Evolutionary conservation across 1,140 invertebrate genomes (phyloP).

Genomic region (Venturia canescens): DNA sequence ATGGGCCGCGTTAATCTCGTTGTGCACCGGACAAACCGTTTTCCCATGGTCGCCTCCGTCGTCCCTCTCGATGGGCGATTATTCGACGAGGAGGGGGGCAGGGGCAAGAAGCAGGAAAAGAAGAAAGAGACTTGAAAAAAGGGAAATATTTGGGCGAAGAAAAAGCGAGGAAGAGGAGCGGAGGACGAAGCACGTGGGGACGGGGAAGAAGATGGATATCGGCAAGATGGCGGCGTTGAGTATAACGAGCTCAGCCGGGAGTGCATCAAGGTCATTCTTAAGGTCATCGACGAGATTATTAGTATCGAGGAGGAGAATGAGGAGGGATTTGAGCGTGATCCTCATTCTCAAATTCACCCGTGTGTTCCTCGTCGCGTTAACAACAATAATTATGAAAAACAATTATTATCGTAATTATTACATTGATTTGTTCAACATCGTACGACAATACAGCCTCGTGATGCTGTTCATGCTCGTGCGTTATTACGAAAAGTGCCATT

Average conservation of each 20-base stretch:
- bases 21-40: constrained; percentile 54
- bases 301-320: not conserved
- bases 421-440: constrained; percentile 23
- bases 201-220: too few species aligned
- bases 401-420: constrained; percentile 25
- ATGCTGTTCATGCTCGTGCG: not conserved
- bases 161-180: not conserved
- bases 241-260: not conserved
- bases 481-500: too few species aligned
- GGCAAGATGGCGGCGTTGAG: constrained; percentile 1
- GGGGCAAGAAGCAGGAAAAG: not conserved
- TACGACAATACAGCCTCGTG: not conserved
- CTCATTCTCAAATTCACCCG: constrained; percentile 8
- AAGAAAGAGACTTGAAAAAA: not conserved
- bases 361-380: constrained; percentile 43
- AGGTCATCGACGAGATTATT: constrained; percentile 19
- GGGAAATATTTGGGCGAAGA: too few species aligned
- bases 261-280: constrained; percentile 3
- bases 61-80: constrained; percentile 26
- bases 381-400: constrained; percentile 22
- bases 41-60: constrained; percentile 52
- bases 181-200: not conserved
- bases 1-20: constrained; percentile 52
- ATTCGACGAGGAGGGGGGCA: not conserved
- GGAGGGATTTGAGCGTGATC: constrained; percentile 12